Conservation (phyloP, 2,888 invertebrate genomes). For the Drosophila lutescens region DNA sequence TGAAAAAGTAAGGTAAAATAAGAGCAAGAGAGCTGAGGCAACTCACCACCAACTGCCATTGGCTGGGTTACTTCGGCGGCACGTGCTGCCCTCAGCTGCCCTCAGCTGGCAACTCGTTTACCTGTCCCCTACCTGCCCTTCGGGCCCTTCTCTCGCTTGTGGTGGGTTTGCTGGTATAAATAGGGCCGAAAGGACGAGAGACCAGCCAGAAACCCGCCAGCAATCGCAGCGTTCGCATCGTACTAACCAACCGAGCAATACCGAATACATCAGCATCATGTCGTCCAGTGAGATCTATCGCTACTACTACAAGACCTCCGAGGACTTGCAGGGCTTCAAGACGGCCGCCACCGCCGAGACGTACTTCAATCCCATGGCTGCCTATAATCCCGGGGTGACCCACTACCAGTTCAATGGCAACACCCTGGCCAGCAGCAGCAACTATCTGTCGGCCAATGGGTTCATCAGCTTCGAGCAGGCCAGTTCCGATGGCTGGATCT, state of each 20-base stretch:
- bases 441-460: constrained; percentile 76
- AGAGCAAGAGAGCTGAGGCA: constrained; percentile 3
- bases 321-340: constrained; percentile 83
- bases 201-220: constrained; percentile 70
- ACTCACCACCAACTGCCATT: constrained; percentile 81
- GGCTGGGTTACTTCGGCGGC: constrained; percentile 69
- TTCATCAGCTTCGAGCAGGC: constrained; percentile 83
- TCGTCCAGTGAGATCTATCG: constrained; percentile 84
- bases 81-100: constrained; percentile 82
- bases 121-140: constrained; percentile 35
- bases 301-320: constrained; percentile 83
- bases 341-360: constrained; percentile 71
- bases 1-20: background rate
- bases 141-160: constrained; percentile 50
- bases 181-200: constrained; percentile 68
- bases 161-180: constrained; percentile 76
- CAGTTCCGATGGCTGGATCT: constrained; percentile 84
- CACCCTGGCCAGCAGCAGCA: constrained; percentile 63
- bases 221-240: constrained; percentile 60
- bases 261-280: constrained; percentile 58
- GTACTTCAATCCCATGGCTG: constrained; percentile 83
- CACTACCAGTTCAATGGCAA: constrained; percentile 76
- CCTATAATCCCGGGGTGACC: constrained; percentile 76
- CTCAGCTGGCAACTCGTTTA: constrained; percentile 65
- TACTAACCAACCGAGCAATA: background rate